These are phyloP conservation scores for Carcharodon carcharias DNA, from an alignment of 2,797 vertebrate species.

Conservation along the genomic window DNA sequence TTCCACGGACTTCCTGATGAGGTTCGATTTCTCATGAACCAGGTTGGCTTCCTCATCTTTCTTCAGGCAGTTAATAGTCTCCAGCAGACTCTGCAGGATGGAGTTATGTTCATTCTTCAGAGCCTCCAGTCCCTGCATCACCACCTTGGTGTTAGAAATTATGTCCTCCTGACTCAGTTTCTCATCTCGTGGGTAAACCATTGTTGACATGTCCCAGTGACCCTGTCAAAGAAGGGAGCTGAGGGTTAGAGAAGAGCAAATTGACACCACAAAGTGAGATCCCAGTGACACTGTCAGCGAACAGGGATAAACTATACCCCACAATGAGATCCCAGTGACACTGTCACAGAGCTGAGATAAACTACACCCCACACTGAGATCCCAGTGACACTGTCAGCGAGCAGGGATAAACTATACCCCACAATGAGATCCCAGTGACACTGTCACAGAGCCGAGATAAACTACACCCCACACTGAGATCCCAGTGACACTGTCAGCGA, in stretches of 20 bases:
- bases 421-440: too few relatives aligned
- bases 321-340: too few relatives aligned
- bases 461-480: too few relatives aligned
- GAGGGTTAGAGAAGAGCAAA: too few relatives aligned
- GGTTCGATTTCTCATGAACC: slow-evolving; percentile 90
- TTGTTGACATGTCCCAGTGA: slow-evolving; percentile 69
- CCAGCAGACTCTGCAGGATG: slow-evolving; percentile 90
- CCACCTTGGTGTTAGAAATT: slow-evolving; percentile 92
- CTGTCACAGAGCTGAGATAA: too few relatives aligned
- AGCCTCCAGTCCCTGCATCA: slow-evolving; percentile 94
- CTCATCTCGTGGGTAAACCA: slow-evolving; percentile 84
- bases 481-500: too few relatives aligned
- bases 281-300: too few relatives aligned
- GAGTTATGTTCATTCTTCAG: slow-evolving; percentile 96
- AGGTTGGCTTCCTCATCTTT: slow-evolving; percentile 94
- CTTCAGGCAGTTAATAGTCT: slow-evolving; percentile 97
- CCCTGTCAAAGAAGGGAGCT: background rate
- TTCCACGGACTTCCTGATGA: slow-evolving; percentile 90
- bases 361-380: too few relatives aligned
- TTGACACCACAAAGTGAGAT: background rate
- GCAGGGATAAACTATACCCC: too few relatives aligned
- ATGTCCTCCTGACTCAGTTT: slow-evolving; percentile 96
- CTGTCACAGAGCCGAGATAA: too few relatives aligned
- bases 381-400: too few relatives aligned
- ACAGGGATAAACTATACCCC: too few relatives aligned